Conservation (phyloP, 2,888 invertebrate genomes). For the Amitus sp. region DNA sequence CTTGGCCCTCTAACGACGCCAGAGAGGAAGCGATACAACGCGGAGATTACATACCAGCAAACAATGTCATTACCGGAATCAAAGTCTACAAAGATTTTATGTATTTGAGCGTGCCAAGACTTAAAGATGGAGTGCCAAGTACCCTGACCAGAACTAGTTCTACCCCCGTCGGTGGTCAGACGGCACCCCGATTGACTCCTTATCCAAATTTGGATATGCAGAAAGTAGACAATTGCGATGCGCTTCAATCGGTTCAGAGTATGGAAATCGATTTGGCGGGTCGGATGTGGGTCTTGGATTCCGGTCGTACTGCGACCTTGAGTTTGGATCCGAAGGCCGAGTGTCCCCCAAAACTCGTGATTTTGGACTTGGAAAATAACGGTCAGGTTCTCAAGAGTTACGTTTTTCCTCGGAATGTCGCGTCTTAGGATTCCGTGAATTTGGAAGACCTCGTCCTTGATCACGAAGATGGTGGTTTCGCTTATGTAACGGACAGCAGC, state of each 20-base stretch:
- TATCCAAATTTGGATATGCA: conserved; percentile 81
- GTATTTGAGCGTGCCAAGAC: conserved; percentile 76
- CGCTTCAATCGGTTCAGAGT: conserved; percentile 80
- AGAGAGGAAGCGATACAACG: conserved; percentile 69
- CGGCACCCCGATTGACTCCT: conserved; percentile 72
- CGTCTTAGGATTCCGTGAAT: conserved; percentile 70
- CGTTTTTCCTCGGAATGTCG: conserved; percentile 72
- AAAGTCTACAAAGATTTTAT: conserved; percentile 75
- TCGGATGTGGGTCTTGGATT: conserved; percentile 68
- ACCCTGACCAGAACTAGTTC: conserved; percentile 73
- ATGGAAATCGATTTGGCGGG: conserved; percentile 78
- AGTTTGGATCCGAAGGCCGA: conserved; percentile 62
- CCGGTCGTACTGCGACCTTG: conserved; percentile 74
- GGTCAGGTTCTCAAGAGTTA: conserved; percentile 68
- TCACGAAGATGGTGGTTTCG: conserved; percentile 73
- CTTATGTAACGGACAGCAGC: conserved; percentile 79
- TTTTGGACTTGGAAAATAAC: conserved; percentile 74
- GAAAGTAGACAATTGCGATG: conserved; percentile 73
- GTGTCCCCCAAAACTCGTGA: conserved; percentile 76
- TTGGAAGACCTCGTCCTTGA: conserved; percentile 81
- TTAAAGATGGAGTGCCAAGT: conserved; percentile 77
- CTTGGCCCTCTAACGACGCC: conserved; percentile 72
- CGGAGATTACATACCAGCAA: conserved; percentile 73
- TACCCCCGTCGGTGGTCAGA: conserved; percentile 64
- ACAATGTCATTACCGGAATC: conserved; percentile 76